phyloP scores from a whole-genome alignment of 2,888 invertebrate genomes.

The Andrena camellia region DNA sequence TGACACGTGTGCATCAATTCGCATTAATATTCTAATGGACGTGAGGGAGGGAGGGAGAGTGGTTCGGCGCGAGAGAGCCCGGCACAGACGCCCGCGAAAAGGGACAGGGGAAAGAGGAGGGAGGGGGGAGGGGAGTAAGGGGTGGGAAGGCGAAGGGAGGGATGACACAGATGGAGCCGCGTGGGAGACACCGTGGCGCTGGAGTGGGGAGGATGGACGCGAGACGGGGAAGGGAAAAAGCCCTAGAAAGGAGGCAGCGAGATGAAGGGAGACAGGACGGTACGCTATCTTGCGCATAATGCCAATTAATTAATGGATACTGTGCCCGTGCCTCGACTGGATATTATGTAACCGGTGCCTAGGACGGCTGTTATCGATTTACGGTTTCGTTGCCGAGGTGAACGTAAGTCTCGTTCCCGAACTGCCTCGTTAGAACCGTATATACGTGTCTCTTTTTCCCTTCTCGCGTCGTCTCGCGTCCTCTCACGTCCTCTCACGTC shows the following conservation, averaged over 20 bases:
- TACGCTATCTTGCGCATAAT: conserved; percentile 73
- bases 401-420: conserved; percentile 58
- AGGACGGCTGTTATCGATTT: conserved; percentile 75
- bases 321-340: conserved; percentile 63
- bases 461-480: too few species aligned
- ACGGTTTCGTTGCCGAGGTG: conserved; percentile 62
- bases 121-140: conserved; percentile 8
- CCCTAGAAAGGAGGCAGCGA: conserved; percentile 68
- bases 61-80: conserved; percentile 53
- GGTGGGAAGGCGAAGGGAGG: not conserved
- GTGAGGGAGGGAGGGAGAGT: conserved; percentile 62
- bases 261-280: conserved; percentile 68
- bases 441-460: not conserved
- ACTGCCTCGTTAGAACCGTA: conserved; percentile 31
- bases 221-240: conserved; percentile 57
- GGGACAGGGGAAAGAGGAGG: conserved; percentile 17
- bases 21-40: conserved; percentile 85
- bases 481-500: too few species aligned
- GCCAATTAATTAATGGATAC: conserved; percentile 79
- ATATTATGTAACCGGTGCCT: conserved; percentile 72
- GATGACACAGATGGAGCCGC: conserved; percentile 16
- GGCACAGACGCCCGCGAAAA: conserved; percentile 55
- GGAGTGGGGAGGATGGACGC: conserved; percentile 24
- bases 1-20: conserved; percentile 84
- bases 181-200: conserved; percentile 33